These are phyloP conservation scores for Pegea sp. DNA, from an alignment of 23 tunicate genomes.

Conservation along the genomic window DNA sequence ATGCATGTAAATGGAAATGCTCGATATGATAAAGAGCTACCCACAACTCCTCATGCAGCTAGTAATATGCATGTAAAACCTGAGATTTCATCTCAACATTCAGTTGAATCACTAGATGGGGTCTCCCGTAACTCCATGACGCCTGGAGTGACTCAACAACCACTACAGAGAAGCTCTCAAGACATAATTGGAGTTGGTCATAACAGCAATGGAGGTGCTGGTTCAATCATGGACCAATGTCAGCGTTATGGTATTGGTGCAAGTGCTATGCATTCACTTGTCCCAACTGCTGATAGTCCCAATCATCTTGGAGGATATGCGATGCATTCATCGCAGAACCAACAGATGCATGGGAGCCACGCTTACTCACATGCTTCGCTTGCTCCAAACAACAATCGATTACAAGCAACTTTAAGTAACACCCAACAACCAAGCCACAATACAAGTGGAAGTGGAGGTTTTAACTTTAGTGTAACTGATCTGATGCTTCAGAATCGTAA, in stretches of 20 bases:
- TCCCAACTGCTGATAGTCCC: conserved; percentile 21
- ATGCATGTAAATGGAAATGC: conserved; percentile 6
- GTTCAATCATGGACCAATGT: conserved; percentile 34
- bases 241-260: conserved; percentile 33
- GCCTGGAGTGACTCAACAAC: conserved; percentile 5
- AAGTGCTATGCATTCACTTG: conserved; percentile 3
- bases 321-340: not conserved
- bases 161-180: conserved; percentile 12
- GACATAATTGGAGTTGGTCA: not conserved
- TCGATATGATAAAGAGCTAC: conserved; percentile 6
- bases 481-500: conserved; percentile 25
- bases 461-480: conserved; percentile 59
- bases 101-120: conserved; percentile 32
- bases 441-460: conserved; percentile 6
- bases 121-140: conserved; percentile 30
- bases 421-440: not conserved
- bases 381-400: not conserved
- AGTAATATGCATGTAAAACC: conserved; percentile 59
- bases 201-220: conserved; percentile 11
- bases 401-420: not conserved
- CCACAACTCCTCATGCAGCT: not conserved
- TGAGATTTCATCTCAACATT: conserved; percentile 50
- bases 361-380: not conserved
- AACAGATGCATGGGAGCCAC: not conserved
- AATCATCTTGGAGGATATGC: conserved; percentile 17